A percentile compares a stretch with the other conserved stretches of the same genome.
Conservation (phyloP, 1,140 invertebrate species). For the Agrypnia vestita region DNA sequence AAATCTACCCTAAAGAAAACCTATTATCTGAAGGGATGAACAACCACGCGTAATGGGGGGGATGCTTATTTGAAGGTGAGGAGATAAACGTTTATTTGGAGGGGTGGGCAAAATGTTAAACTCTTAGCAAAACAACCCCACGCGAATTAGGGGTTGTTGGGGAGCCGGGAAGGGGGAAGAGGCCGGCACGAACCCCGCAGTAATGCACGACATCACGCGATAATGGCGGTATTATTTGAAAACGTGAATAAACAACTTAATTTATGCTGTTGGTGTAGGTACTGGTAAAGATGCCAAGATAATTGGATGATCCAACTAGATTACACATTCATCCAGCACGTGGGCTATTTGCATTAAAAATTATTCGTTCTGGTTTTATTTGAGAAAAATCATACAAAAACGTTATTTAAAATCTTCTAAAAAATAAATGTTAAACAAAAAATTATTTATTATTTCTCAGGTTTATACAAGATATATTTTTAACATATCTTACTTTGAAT, state of each 20-base stretch:
- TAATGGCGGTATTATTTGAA: conserved; percentile 28
- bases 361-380: too few relatives aligned
- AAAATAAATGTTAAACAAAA: too few relatives aligned
- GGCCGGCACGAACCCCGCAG: conserved; percentile 4
- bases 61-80: conserved; percentile 28
- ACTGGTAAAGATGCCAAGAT: too few relatives aligned
- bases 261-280: too few relatives aligned
- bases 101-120: conserved; percentile 18
- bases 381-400: too few relatives aligned
- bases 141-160: conserved; percentile 18
- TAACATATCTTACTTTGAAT: too few relatives aligned
- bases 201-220: conserved; percentile 41
- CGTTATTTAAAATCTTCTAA: too few relatives aligned
- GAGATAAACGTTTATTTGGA: conserved; percentile 38
- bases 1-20: background rate
- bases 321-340: too few relatives aligned
- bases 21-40: conserved; percentile 7
- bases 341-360: too few relatives aligned
- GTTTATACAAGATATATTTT: too few relatives aligned
- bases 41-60: conserved; percentile 19
- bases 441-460: too few relatives aligned
- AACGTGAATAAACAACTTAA: conserved; percentile 17
- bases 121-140: conserved; percentile 28
- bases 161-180: background rate
- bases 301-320: too few relatives aligned